A percentile compares a stretch with the other conserved stretches of the same genome.
These are phyloP conservation scores for Trisateles emortualis DNA, from an alignment of 2,888 invertebrate species.

Conservation along the genomic window DNA sequence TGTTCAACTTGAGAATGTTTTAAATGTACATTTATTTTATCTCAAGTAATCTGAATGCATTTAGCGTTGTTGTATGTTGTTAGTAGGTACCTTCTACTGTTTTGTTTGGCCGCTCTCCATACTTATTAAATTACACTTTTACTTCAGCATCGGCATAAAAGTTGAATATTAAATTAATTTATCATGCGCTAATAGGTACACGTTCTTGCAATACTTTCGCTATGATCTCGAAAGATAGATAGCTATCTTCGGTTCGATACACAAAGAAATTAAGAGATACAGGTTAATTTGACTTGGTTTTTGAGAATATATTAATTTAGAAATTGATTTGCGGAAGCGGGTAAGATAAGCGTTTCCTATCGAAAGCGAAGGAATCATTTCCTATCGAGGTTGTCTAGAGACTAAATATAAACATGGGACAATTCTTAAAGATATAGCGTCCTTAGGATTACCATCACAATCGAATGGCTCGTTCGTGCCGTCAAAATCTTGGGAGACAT, in stretches of 20 bases:
- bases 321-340: no score
- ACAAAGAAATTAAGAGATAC: not conserved
- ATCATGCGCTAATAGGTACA: not conserved
- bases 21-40: conserved; percentile 44
- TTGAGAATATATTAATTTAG: no score
- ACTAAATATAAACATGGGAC: no score
- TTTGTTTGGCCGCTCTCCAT: conserved; percentile 26
- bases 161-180: not conserved
- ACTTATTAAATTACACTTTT: conserved; percentile 34
- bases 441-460: no score
- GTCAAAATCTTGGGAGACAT: no score
- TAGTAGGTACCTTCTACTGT: no score
- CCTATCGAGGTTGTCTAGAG: no score
- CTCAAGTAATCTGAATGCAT: conserved; percentile 32
- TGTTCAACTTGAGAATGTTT: conserved; percentile 47
- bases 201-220: conserved; percentile 22
- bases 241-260: not conserved
- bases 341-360: no score
- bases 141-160: not conserved
- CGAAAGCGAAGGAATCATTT: no score
- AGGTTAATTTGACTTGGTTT: not conserved
- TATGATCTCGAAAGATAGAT: conserved; percentile 1
- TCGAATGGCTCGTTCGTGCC: no score
- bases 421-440: no score
- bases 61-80: conserved; percentile 27